phyloP scores from a whole-genome alignment of 2,888 invertebrate species.

The Eilema sororculum region DNA sequence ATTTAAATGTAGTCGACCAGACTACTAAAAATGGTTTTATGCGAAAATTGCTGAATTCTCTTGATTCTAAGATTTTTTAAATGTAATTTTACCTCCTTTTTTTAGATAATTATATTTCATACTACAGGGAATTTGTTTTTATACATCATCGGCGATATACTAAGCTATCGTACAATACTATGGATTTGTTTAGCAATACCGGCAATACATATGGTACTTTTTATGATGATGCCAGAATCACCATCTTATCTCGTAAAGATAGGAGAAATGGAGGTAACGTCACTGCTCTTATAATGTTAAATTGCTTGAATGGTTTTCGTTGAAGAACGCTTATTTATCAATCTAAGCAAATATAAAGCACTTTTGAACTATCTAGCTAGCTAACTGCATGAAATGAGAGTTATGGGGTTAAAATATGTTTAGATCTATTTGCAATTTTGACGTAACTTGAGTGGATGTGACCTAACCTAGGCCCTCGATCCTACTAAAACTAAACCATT shows the following conservation, averaged over 20 bases:
- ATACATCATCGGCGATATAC: slow-evolving; percentile 80
- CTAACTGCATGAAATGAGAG: no score
- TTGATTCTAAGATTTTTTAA: neutral
- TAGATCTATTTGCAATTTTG: no score
- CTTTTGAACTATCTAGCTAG: no score
- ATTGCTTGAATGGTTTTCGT: neutral
- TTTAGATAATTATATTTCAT: slow-evolving; percentile 73
- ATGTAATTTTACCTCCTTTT: neutral
- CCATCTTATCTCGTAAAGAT: slow-evolving; percentile 83
- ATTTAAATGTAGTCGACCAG: no score
- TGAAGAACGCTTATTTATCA: no score
- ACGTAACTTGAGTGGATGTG: no score
- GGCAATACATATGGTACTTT: slow-evolving; percentile 75
- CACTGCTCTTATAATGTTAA: neutral
- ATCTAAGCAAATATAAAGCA: no score
- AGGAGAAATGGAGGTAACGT: slow-evolving; percentile 73
- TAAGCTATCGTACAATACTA: slow-evolving; percentile 82
- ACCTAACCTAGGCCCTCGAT: no score
- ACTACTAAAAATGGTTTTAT: no score
- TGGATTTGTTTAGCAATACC: slow-evolving; percentile 81
- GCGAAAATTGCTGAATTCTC: neutral
- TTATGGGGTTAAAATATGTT: no score
- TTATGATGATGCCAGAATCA: slow-evolving; percentile 87
- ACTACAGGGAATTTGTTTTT: slow-evolving; percentile 83
- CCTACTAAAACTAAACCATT: no score